Base-by-base conservation (phyloP, 2,797 vertebrate species). In the Sebastes oblongus region DNA sequence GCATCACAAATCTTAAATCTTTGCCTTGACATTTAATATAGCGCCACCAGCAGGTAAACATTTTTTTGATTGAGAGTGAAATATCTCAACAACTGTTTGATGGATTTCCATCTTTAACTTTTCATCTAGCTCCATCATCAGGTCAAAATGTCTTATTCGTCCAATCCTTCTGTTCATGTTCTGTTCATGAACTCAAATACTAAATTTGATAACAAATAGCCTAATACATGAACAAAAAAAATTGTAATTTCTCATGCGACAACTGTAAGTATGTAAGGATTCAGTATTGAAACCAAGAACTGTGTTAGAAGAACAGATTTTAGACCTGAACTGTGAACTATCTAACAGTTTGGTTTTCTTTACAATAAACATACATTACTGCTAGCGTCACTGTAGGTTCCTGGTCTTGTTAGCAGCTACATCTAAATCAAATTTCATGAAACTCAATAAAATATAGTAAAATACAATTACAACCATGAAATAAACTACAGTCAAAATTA, bases 221-320 rank as follows among this genome's bases (percentile, higher is more conserved):
- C 16, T 20, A 18, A 46, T 18, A 20, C 42, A 20, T 46, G 1
- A 46, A 42, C 14, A 42, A 42, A 46, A 1, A 18, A 18, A 39
- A 13, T 13, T 0, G 0, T 2, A 4, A 18, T 36, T 4, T 18
- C 5, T 24, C 50, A 24, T 34, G 13, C 25, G 1, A 24, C 4
- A 66, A 66, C 36, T 46, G 62, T 14, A 16, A 65, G 10, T 16
- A 4, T 69, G 22, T 24, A 22, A 54, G 12, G 29, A 32, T 68
- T 68, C 1, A 66, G 8, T 66, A 46, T 20, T 46, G 9, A 69
- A 69, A 27, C 24, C 22, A 10, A 46, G 18, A 16, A n/a, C 6
- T 60, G 18, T 10, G 39, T 42, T 42, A 42, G 39, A 42, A 42
- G 39, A 42, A 14, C 39, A 42, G 0, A 42, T 42, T 36, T 56